Conservation (phyloP, 2,888 invertebrate species). For the Hirtodrosophila duncani region DNA sequence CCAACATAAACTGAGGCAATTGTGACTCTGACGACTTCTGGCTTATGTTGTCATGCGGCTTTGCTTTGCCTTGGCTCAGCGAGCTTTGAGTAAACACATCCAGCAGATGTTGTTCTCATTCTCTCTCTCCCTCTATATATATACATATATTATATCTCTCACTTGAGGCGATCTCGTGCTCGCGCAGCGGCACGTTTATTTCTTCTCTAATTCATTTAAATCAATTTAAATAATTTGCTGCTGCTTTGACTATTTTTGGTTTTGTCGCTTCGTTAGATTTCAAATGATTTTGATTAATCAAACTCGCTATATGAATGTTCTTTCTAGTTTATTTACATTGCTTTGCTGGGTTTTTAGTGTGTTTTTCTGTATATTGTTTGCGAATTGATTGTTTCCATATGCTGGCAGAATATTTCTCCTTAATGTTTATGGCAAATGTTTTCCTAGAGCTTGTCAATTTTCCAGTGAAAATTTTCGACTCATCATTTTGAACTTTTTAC, state of each 20-base stretch:
- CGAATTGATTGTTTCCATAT: slow-evolving; percentile 1
- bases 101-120: slow-evolving; percentile 4
- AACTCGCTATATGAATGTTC: no score
- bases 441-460: no score
- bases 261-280: slow-evolving; percentile 38
- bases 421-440: no score
- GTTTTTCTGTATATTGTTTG: slow-evolving; percentile 3
- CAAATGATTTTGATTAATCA: slow-evolving; percentile 60
- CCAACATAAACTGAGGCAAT: slow-evolving; percentile 42
- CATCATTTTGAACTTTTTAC: no score
- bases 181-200: slow-evolving; percentile 42
- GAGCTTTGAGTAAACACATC: no score
- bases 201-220: slow-evolving; percentile 58
- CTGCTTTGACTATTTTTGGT: slow-evolving; percentile 46
- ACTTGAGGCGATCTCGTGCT: slow-evolving; percentile 48
- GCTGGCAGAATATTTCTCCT: slow-evolving; percentile 2
- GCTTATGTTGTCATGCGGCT: slow-evolving; percentile 32
- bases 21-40: slow-evolving; percentile 60
- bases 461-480: no score
- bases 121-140: not conserved
- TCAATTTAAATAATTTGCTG: slow-evolving; percentile 51
- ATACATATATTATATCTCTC: not conserved
- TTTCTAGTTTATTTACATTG: no score
- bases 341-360: no score
- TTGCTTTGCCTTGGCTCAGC: not conserved